These are phyloP conservation scores for Scaptodrosophila lebanonensis DNA, from an alignment of 1,140 invertebrate species.

Conservation along the genomic window DNA sequence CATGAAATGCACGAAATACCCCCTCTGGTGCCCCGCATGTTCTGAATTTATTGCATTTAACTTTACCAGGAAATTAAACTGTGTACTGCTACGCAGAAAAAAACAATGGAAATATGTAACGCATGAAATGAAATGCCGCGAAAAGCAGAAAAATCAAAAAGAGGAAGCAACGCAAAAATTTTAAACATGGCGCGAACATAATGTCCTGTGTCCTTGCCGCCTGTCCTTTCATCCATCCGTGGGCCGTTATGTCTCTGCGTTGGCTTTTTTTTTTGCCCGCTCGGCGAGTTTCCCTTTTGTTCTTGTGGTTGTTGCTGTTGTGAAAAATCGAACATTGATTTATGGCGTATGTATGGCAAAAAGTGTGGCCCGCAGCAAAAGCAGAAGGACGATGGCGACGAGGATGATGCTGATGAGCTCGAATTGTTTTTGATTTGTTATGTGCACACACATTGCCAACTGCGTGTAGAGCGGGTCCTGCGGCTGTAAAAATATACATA, in stretches of 20 bases:
- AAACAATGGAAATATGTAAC: conserved; percentile 67
- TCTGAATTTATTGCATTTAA: no score
- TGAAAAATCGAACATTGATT: conserved; percentile 58
- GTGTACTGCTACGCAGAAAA: no score
- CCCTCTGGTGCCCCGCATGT: no score
- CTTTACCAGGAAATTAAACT: no score
- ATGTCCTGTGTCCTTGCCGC: conserved; percentile 75
- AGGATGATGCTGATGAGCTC: conserved; percentile 3
- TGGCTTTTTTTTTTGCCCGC: conserved; percentile 18
- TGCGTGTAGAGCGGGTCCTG: conserved; percentile 12
- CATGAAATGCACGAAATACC: no score
- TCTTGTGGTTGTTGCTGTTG: conserved; percentile 9
- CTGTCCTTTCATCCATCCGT: conserved; percentile 34
- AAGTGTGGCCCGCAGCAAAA: conserved; percentile 26
- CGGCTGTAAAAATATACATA: no score
- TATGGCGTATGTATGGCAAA: conserved; percentile 25
- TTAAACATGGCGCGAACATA: conserved; percentile 76
- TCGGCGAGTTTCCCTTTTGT: no score
- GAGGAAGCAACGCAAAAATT: conserved; percentile 45
- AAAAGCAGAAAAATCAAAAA: conserved; percentile 41
- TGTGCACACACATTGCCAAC: conserved; percentile 5
- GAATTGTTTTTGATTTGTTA: conserved; percentile 26
- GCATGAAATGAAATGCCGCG: conserved; percentile 67
- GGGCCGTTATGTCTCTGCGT: conserved; percentile 43
- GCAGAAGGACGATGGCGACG: conserved; percentile 14